A percentile compares a stretch with the other conserved stretches of the same genome.
Conservation (phyloP, 2,888 invertebrate genomes). For the Drosophila borealis region DNA sequence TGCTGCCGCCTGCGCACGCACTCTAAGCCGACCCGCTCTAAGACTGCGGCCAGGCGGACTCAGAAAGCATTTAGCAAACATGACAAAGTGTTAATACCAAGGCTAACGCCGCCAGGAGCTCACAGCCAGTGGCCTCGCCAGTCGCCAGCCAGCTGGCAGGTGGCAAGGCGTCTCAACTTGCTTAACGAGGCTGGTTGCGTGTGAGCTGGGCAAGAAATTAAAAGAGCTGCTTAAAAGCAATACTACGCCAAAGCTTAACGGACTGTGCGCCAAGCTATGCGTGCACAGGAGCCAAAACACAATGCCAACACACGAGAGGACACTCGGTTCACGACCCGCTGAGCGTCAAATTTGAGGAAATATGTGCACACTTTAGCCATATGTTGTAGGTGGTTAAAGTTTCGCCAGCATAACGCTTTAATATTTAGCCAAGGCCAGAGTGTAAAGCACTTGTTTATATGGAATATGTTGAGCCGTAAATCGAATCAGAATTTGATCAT, state of each 20-base stretch:
- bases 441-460: not conserved
- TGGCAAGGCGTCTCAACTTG: conserved; percentile 33
- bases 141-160: conserved; percentile 1
- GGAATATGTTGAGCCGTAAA: not conserved
- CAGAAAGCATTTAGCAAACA: conserved; percentile 73
- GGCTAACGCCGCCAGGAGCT: conserved; percentile 50
- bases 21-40: conserved; percentile 22
- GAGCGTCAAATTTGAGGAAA: conserved; percentile 42
- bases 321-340: conserved; percentile 27
- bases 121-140: conserved; percentile 14
- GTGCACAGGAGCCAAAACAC: conserved; percentile 36
- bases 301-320: conserved; percentile 21
- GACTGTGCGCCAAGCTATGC: conserved; percentile 39
- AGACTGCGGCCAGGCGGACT: conserved; percentile 36
- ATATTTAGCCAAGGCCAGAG: not conserved
- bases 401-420: not conserved
- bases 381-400: conserved; percentile 4
- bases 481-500: not conserved
- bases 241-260: conserved; percentile 47
- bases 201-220: conserved; percentile 55
- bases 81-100: conserved; percentile 77
- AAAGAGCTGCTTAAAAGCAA: conserved; percentile 60
- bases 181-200: conserved; percentile 66
- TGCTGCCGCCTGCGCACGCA: conserved; percentile 60
- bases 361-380: conserved; percentile 19